phyloP scores from a whole-genome alignment of 2,113 vertebrate species.

The Myocastor coypus region DNA sequence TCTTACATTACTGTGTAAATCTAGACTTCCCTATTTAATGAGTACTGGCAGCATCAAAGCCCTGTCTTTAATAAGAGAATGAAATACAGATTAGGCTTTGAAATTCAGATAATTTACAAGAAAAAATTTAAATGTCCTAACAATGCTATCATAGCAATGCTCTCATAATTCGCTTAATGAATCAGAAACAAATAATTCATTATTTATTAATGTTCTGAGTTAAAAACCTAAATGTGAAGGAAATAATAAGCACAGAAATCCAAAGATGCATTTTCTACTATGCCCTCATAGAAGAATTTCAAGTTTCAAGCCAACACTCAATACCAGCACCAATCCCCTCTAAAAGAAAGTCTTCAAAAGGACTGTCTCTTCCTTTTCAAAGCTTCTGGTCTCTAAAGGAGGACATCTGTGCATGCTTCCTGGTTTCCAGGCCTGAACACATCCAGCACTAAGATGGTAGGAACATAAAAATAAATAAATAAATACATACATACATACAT shows the following conservation, averaged over 20 bases:
- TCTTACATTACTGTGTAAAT: constrained; percentile 75
- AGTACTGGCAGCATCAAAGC: constrained; percentile 72
- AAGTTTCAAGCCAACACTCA: constrained; percentile 50
- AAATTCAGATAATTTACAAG: constrained; percentile 67
- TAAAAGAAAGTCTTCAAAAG: constrained; percentile 72
- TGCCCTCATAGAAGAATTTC: constrained; percentile 52
- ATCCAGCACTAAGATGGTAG: constrained; percentile 91
- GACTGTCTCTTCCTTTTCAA: constrained; percentile 92
- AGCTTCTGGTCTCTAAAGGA: constrained; percentile 95
- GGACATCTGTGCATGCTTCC: constrained; percentile 95
- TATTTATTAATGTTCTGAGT: constrained; percentile 47
- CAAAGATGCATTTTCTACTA: constrained; percentile 48
- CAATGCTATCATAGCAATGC: constrained; percentile 49
- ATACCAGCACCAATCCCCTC: constrained; percentile 56
- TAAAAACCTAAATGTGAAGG: constrained; percentile 69
- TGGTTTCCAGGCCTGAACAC: constrained; percentile 96
- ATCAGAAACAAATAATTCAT: constrained; percentile 64
- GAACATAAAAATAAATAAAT: too few relatives aligned
- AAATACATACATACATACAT: too few relatives aligned
- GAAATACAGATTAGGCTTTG: constrained; percentile 63
- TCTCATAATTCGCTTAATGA: constrained; percentile 56
- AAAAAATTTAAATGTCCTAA: constrained; percentile 20
- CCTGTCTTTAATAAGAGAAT: constrained; percentile 39
- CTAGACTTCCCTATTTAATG: constrained; percentile 46
- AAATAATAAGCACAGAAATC: constrained; percentile 59